A percentile compares a stretch with the other conserved stretches of the same genome.
phyloP scores from a whole-genome alignment of 2,113 vertebrate species.

The Gallinago undulata region DNA sequence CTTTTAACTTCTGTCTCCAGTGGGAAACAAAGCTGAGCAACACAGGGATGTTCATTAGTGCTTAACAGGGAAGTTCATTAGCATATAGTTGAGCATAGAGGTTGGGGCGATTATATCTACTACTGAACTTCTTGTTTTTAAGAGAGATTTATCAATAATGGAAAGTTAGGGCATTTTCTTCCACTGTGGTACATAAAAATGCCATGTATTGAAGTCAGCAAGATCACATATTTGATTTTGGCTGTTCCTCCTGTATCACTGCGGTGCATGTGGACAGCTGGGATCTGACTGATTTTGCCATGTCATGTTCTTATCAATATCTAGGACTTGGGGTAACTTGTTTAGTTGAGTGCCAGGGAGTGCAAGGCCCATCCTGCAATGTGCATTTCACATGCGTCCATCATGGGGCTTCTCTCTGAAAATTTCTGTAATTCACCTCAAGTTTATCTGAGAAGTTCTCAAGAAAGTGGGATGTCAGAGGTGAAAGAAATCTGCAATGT shows the following conservation, averaged over 20 bases:
- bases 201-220: not conserved
- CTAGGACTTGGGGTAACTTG: not conserved
- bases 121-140: not conserved
- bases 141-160: not conserved
- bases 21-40: not conserved
- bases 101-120: not conserved
- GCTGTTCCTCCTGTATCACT: not conserved
- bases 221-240: not conserved
- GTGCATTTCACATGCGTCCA: fast-evolving
- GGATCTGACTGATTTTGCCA: not conserved
- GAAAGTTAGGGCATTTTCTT: not conserved
- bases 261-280: not conserved
- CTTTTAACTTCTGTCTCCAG: not conserved
- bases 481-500: not conserved
- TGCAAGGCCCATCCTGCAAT: not conserved
- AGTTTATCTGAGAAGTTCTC: not conserved
- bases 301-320: not conserved
- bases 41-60: not conserved
- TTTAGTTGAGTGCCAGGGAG: not conserved
- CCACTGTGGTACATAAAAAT: not conserved
- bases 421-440: not conserved
- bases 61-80: not conserved
- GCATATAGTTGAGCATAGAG: not conserved
- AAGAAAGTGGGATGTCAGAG: not conserved
- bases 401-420: not conserved